Evolutionary conservation across 2,888 invertebrate species (phyloP).

Genomic region (Dynastes tityus): DNA sequence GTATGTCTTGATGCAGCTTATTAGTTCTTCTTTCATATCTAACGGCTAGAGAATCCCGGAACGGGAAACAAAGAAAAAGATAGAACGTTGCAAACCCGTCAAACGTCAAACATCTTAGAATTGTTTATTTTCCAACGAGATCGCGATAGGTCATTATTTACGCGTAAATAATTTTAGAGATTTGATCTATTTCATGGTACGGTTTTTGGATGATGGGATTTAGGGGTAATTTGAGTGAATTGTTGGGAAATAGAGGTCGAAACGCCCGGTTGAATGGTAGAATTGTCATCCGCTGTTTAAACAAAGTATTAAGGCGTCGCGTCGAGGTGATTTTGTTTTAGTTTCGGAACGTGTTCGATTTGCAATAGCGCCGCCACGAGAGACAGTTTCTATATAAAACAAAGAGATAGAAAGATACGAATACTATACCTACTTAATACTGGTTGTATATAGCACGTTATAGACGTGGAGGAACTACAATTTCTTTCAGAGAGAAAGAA

Average conservation of each 20-base stretch:
- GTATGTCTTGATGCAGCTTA: conserved; percentile 64
- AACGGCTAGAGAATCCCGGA: conserved; percentile 22
- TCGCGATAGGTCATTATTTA: too few species aligned
- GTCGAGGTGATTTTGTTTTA: conserved; percentile 19
- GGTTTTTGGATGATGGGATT: too few species aligned
- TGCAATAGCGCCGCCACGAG: neutral
- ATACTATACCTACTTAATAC: conserved; percentile 27
- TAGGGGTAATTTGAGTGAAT: too few species aligned
- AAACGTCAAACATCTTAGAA: too few species aligned
- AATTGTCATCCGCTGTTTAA: too few species aligned
- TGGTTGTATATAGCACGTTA: neutral
- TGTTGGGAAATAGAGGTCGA: too few species aligned
- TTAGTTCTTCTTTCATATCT: conserved; percentile 62
- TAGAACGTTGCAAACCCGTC: neutral
- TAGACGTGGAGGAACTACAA: conserved; percentile 37
- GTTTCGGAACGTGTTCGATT: conserved; percentile 32
- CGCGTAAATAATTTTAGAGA: too few species aligned
- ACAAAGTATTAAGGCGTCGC: neutral
- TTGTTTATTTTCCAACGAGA: too few species aligned
- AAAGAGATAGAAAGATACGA: conserved; percentile 38
- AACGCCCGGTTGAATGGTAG: too few species aligned
- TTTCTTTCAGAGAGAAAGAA: conserved; percentile 28
- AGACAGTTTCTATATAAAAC: conserved; percentile 26
- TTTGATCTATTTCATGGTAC: too few species aligned
- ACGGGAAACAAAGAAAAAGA: too few species aligned